Conservation (phyloP, 1,140 invertebrate genomes). For the Neodiprion virginianus region DNA sequence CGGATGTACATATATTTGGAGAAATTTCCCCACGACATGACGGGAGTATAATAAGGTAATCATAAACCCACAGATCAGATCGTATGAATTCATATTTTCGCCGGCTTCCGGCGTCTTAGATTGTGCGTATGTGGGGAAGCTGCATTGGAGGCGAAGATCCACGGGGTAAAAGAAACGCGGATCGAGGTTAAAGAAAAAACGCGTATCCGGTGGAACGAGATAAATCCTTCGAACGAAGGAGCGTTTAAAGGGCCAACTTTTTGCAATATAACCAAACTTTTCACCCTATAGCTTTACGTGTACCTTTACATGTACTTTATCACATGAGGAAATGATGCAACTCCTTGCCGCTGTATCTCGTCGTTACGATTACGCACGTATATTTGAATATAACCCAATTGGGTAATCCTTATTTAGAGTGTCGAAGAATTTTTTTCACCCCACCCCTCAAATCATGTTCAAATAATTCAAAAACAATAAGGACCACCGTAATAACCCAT, state of each 20-base stretch:
- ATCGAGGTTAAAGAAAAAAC: not conserved
- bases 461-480: too few relatives aligned
- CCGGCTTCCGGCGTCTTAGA: conserved; percentile 19
- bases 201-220: not conserved
- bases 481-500: too few relatives aligned
- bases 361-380: not conserved
- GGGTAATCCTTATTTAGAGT: too few relatives aligned
- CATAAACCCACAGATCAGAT: not conserved
- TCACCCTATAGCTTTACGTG: not conserved
- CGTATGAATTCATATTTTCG: conserved; percentile 24
- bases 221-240: not conserved
- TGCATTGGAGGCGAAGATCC: not conserved
- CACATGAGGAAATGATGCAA: not conserved
- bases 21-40: too few relatives aligned
- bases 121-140: too few relatives aligned
- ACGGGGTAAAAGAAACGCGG: not conserved
- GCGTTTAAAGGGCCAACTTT: not conserved
- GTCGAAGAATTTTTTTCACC: too few relatives aligned
- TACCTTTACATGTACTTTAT: not conserved
- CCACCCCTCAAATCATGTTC: too few relatives aligned
- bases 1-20: too few relatives aligned
- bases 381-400: too few relatives aligned
- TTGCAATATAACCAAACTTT: not conserved
- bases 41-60: too few relatives aligned
- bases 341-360: not conserved